These are phyloP conservation scores for Sebastiscus albofasciatus DNA, from an alignment of 2,797 vertebrate genomes.

Conservation along the genomic window DNA sequence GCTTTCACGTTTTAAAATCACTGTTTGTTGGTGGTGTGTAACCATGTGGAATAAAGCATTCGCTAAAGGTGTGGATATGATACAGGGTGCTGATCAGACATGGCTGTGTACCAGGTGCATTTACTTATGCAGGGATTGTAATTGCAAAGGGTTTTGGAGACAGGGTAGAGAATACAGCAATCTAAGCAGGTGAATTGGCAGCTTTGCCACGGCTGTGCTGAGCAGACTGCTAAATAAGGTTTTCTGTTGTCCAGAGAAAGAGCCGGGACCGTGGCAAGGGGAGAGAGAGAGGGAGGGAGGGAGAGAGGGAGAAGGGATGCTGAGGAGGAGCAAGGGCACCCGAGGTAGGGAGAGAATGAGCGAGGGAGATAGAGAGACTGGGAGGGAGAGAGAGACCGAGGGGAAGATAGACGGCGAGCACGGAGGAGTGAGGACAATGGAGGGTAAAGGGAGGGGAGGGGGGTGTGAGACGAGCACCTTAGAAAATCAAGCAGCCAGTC, in stretches of 20 bases:
- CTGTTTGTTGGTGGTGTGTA: slow-evolving; percentile 21
- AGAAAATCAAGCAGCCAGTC: slow-evolving; percentile 76
- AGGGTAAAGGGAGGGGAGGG: slow-evolving; percentile 36
- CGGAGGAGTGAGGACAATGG: slow-evolving; percentile 57
- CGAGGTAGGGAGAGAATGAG: slow-evolving; percentile 22
- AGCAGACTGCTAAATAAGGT: slow-evolving; percentile 78
- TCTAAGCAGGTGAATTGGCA: slow-evolving; percentile 78
- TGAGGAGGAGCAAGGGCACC: background rate
- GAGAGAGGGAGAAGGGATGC: slow-evolving; percentile 13
- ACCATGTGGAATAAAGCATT: slow-evolving; percentile 26
- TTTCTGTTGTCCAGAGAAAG: slow-evolving; percentile 70
- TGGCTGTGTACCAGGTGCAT: slow-evolving; percentile 52
- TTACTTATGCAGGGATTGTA: slow-evolving; percentile 67
- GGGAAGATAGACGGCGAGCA: slow-evolving; percentile 42
- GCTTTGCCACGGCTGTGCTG: slow-evolving; percentile 65
- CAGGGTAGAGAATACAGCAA: slow-evolving; percentile 63
- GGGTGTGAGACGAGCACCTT: slow-evolving; percentile 66
- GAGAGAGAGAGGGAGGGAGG: background rate
- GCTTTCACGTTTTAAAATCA: slow-evolving; percentile 24
- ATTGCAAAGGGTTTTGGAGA: slow-evolving; percentile 70
- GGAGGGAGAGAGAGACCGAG: slow-evolving; percentile 7
- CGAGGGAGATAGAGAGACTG: background rate
- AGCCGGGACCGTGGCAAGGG: slow-evolving; percentile 34
- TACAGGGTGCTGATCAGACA: slow-evolving; percentile 42
- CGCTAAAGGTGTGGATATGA: slow-evolving; percentile 37